These are phyloP conservation scores for Laupala kohalensis DNA, from an alignment of 1,140 invertebrate species.

Conservation along the genomic window DNA sequence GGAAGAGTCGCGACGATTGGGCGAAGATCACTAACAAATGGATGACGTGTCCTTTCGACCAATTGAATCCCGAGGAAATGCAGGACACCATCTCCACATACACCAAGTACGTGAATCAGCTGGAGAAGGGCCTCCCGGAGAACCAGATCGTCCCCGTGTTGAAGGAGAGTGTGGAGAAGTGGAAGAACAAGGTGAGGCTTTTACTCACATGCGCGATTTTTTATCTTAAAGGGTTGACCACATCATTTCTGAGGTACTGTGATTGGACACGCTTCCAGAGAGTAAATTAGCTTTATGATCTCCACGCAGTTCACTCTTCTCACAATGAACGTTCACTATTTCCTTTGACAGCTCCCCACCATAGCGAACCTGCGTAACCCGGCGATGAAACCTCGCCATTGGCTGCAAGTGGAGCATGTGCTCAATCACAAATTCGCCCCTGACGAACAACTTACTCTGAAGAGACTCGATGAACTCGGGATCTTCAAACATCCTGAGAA, in stretches of 20 bases:
- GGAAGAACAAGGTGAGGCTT: slow-evolving; percentile 66
- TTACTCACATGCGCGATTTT: too few species aligned
- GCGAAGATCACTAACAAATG: slow-evolving; percentile 40
- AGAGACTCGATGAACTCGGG: slow-evolving; percentile 50
- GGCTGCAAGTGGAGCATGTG: slow-evolving; percentile 63
- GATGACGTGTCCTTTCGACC: slow-evolving; percentile 50
- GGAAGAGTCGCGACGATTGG: slow-evolving; percentile 63
- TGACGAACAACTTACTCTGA: slow-evolving; percentile 48
- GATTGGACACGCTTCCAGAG: neutral
- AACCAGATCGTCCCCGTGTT: slow-evolving; percentile 41
- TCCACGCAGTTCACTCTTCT: too few species aligned
- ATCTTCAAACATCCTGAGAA: slow-evolving; percentile 57
- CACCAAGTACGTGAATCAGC: slow-evolving; percentile 55
- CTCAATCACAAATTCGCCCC: slow-evolving; percentile 55
- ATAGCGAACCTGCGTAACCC: slow-evolving; percentile 63
- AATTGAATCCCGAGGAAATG: slow-evolving; percentile 57
- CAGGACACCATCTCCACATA: slow-evolving; percentile 46
- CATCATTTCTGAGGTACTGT: neutral
- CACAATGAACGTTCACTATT: slow-evolving; percentile 3
- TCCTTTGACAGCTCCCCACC: slow-evolving; percentile 44
- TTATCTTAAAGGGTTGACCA: too few species aligned
- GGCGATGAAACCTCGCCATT: slow-evolving; percentile 59
- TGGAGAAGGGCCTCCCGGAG: slow-evolving; percentile 51
- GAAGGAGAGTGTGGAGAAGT: slow-evolving; percentile 58
- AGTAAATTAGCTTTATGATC: too few species aligned